phyloP scores from a whole-genome alignment of 2,113 vertebrate species.

The Athene cunicularia region DNA sequence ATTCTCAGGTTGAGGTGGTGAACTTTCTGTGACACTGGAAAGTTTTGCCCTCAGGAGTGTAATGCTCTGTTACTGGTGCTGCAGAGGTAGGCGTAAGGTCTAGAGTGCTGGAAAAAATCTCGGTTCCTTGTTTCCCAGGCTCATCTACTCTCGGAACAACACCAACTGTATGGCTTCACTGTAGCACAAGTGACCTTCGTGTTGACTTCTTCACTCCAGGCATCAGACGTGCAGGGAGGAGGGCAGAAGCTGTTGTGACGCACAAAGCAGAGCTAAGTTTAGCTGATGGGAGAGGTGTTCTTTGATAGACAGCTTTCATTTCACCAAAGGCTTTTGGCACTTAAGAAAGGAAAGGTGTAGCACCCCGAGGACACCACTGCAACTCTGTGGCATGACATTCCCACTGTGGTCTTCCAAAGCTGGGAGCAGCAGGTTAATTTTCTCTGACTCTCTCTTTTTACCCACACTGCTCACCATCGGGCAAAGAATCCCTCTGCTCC shows the following conservation, averaged over 20 bases:
- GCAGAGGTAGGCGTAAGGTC: not conserved
- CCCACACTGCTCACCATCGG: not conserved
- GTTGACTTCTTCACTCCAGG: not conserved
- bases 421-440: not conserved
- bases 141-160: not conserved
- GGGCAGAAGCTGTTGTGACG: not conserved
- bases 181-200: not conserved
- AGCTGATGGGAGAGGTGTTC: not conserved
- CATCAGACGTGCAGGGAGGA: not conserved
- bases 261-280: not conserved
- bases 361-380: not conserved
- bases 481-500: not conserved
- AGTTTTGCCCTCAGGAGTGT: not conserved
- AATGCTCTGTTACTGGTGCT: not conserved
- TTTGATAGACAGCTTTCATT: not conserved
- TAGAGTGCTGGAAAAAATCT: not conserved
- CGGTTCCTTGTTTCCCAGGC: not conserved
- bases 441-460: not conserved
- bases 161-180: not conserved
- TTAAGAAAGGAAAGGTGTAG: not conserved
- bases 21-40: slow-evolving; percentile 6
- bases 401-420: not conserved
- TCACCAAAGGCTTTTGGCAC: not conserved
- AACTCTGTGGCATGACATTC: not conserved
- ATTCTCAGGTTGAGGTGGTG: not conserved